These are phyloP conservation scores for Sebastes oblongus DNA, from an alignment of 2,797 vertebrate species.

Conservation along the genomic window DNA sequence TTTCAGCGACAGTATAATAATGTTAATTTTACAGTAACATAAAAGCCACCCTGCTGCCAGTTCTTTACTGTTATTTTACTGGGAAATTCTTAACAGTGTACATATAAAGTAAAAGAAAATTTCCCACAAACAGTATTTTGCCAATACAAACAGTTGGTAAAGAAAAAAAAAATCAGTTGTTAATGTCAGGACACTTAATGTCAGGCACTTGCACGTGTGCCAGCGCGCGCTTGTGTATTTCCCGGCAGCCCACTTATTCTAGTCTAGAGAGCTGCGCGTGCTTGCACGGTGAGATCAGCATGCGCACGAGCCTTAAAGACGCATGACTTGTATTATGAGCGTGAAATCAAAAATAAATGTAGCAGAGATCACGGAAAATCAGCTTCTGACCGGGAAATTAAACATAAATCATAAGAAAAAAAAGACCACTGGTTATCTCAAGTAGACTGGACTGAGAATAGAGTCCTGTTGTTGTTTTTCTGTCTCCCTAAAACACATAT, in stretches of 20 bases:
- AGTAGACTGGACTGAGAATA: background rate
- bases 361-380: background rate
- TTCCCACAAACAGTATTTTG: too few relatives aligned
- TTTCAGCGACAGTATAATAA: too few relatives aligned
- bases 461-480: background rate
- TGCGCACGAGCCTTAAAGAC: background rate
- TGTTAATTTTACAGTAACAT: too few relatives aligned
- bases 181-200: too few relatives aligned
- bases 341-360: background rate
- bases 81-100: too few relatives aligned
- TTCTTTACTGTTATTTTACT: too few relatives aligned
- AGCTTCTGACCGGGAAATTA: too few relatives aligned
- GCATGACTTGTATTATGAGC: background rate
- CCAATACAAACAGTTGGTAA: too few relatives aligned
- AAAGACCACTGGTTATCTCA: background rate
- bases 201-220: background rate
- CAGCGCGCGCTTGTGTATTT: constrained; percentile 16
- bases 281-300: background rate
- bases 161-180: background rate
- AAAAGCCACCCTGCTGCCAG: too few relatives aligned
- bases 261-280: background rate
- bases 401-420: background rate
- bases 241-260: constrained; percentile 6
- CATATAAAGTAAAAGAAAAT: too few relatives aligned
- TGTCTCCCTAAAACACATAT: background rate